These are phyloP conservation scores for Drosophila colorata DNA, from an alignment of 2,888 invertebrate species.

Conservation along the genomic window DNA sequence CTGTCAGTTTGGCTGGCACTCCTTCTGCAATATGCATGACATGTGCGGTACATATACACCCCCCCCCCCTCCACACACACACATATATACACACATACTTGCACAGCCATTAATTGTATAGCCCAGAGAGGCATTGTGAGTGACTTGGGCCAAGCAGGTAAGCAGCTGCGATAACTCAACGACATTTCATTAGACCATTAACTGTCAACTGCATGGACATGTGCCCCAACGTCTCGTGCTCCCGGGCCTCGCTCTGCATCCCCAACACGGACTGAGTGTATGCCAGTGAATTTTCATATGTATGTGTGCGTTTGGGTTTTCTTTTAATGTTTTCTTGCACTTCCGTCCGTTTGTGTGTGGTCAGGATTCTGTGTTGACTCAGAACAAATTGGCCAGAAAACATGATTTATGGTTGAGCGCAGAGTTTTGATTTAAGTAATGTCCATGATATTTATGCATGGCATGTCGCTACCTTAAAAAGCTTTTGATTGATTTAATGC, in stretches of 20 bases:
- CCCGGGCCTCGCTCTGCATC: not conserved
- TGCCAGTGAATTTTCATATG: conserved; percentile 6
- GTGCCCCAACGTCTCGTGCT: not conserved
- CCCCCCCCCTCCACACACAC: conserved; percentile 3
- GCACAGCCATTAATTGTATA: conserved; percentile 48
- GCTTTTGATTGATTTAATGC: not conserved
- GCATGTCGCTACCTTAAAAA: not conserved
- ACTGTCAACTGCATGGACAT: conserved; percentile 67
- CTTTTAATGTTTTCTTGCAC: conserved; percentile 8
- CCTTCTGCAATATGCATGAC: conserved; percentile 55
- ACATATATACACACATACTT: conserved; percentile 5
- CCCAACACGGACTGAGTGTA: conserved; percentile 8
- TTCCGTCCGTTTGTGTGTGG: conserved; percentile 4
- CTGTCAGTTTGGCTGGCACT: conserved; percentile 38
- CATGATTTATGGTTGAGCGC: conserved; percentile 38
- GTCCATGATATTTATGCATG: not conserved
- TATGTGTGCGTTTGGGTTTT: conserved; percentile 5
- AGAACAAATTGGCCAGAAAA: conserved; percentile 34
- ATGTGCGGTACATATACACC: conserved; percentile 32
- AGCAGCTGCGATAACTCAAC: conserved; percentile 71
- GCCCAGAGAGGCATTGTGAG: conserved; percentile 37
- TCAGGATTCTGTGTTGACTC: conserved; percentile 8
- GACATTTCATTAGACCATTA: conserved; percentile 80
- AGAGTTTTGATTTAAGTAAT: conserved; percentile 20
- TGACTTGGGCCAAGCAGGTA: conserved; percentile 53